phyloP scores from a whole-genome alignment of 2,888 invertebrate genomes.

The Epinotia nisella region DNA sequence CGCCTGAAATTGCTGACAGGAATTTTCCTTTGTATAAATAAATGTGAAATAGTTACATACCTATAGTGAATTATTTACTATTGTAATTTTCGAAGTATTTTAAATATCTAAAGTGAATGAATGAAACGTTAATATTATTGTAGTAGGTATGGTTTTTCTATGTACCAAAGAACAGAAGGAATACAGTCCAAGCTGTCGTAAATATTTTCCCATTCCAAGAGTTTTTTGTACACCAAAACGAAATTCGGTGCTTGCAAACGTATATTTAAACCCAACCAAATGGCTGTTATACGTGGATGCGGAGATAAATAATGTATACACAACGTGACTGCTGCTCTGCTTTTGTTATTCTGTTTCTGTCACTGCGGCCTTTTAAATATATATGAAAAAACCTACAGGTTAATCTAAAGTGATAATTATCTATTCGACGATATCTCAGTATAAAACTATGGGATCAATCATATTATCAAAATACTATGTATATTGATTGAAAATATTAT shows the following conservation, averaged over 20 bases:
- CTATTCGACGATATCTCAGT: too few species aligned
- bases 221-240: not conserved
- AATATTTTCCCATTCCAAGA: not conserved
- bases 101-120: not conserved
- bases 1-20: constrained; percentile 21
- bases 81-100: not conserved
- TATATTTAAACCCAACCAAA: not conserved
- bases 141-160: too few species aligned
- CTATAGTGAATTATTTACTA: not conserved
- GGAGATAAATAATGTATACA: constrained; percentile 1
- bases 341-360: not conserved
- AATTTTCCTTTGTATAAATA: constrained; percentile 24
- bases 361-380: not conserved
- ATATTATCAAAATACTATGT: too few species aligned
- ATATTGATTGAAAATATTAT: too few species aligned
- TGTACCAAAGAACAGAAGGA: not conserved
- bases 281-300: not conserved
- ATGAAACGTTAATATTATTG: not conserved
- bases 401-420: too few species aligned
- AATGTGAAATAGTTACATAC: too few species aligned
- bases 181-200: too few species aligned
- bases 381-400: not conserved
- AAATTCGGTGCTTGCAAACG: not conserved
- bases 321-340: not conserved
- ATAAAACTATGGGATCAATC: too few species aligned